Percentiles rank a stretch among this genome's conserved stretches.
Conservation (phyloP, 2,113 vertebrate species). For the Ciconia maguari region DNA sequence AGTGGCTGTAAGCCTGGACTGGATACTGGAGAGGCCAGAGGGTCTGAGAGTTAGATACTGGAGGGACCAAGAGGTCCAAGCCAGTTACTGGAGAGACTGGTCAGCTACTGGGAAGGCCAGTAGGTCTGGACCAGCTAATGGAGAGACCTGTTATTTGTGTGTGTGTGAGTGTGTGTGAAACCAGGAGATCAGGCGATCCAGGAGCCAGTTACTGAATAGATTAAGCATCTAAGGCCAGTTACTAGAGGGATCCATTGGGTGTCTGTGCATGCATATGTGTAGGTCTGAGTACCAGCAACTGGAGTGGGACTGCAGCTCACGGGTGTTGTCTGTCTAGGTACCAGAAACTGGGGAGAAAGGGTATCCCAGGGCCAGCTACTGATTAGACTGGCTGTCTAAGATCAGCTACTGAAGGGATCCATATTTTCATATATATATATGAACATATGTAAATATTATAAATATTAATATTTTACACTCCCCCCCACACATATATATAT, state of each 20-base stretch:
- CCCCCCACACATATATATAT: background rate
- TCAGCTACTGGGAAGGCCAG: background rate
- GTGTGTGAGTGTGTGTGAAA: background rate
- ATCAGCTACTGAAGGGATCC: background rate
- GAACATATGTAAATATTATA: background rate
- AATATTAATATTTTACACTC: background rate
- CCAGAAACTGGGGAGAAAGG: background rate
- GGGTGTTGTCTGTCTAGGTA: background rate
- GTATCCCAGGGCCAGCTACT: background rate
- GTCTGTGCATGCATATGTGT: background rate
- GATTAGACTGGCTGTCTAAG: background rate
- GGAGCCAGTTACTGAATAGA: background rate
- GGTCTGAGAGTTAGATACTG: background rate
- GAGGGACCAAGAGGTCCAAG: background rate
- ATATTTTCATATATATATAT: background rate
- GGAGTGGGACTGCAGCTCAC: background rate
- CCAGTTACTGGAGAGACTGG: background rate
- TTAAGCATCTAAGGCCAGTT: background rate
- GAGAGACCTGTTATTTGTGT: background rate
- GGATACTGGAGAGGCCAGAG: background rate
- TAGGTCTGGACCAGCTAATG: background rate
- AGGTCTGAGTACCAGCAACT: background rate
- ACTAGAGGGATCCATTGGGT: background rate
- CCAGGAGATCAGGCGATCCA: background rate
- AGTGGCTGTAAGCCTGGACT: background rate